Base-by-base conservation (phyloP, 2,113 vertebrate species). In the Pygoscelis adeliae region DNA sequence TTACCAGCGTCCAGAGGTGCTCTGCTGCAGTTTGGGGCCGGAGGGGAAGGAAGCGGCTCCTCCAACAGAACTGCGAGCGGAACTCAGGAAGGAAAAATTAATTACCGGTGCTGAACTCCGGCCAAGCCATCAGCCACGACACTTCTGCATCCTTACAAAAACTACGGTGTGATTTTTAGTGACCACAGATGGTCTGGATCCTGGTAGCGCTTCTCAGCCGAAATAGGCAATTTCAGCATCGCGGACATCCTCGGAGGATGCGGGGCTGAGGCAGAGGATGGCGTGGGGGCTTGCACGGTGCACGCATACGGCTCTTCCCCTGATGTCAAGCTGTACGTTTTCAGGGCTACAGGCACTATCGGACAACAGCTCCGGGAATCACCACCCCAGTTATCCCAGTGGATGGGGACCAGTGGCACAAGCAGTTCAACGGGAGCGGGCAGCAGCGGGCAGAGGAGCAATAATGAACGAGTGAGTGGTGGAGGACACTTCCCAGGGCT, bases 171-270 rank as follows among this genome's bases (percentile, higher is more conserved):
- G 80, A 78, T 67, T 58, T 27, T 18, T 18, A 1, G 3, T 52
- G 77, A 85, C 93, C 90, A 83, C 94, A 97, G 95, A 94, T 87
- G 97, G 91, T 76, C 73, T 85, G 87, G 87, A 65, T 56, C 52
- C 53, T 36, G 70, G 87, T 2, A 44, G 49, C 4, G 15, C 47
- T 69, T 10, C 86, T 73, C 85, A 72, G 61, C 53, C 7, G 7
- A 34, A 82, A 80, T 0, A 6, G 18, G 58, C 47, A 16, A 4
- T 42, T 72, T 16, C 50, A 83, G 36, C 55, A 23, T 29, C 17
- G 2, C 40, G 21, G 89, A 22, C 26, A 6, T 10, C 69, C 78
- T 50, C 0, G 0, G 40, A 22, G 62, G 70, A 46, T 7, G 36
- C 0, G 0, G 38, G 30, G 65, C 5, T 26, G 66, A 42, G 52